phyloP scores from a whole-genome alignment of 2,888 invertebrate genomes.

The Campoplex capitator region DNA sequence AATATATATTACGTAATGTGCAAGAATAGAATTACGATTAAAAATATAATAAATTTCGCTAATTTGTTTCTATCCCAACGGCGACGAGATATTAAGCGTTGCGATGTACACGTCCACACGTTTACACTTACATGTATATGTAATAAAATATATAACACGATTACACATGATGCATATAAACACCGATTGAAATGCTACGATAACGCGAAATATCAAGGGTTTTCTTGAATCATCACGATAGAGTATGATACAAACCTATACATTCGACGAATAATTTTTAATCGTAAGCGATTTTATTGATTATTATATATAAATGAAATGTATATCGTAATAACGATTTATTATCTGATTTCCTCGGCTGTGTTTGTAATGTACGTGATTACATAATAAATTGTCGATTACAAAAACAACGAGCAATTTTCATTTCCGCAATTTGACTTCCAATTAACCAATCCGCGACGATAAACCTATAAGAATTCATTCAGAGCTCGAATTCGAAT shows the following conservation, averaged over 20 bases:
- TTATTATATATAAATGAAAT: constrained; percentile 65
- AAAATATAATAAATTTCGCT: constrained; percentile 55
- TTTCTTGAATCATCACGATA: constrained; percentile 56
- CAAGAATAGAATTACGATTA: constrained; percentile 33
- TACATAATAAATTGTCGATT: constrained; percentile 78
- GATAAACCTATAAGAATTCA: too few relatives aligned
- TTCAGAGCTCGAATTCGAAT: too few relatives aligned
- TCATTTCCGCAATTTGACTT: background rate
- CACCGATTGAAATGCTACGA: constrained; percentile 55
- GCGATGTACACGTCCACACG: constrained; percentile 59
- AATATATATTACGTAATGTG: constrained; percentile 45
- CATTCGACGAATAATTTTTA: constrained; percentile 73
- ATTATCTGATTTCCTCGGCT: constrained; percentile 80
- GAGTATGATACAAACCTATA: constrained; percentile 69
- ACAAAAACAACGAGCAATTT: constrained; percentile 59
- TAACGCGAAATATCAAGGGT: constrained; percentile 52
- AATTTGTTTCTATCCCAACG: constrained; percentile 59
- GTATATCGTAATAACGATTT: constrained; percentile 75
- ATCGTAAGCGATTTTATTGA: constrained; percentile 74
- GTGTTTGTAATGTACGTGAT: constrained; percentile 81
- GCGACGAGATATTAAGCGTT: constrained; percentile 51
- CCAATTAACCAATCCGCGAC: background rate
- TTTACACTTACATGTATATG: constrained; percentile 35
- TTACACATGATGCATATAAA: constrained; percentile 31
- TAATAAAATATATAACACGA: constrained; percentile 25